A percentile compares a stretch with the other conserved stretches of the same genome.
Conservation (phyloP, 2,797 vertebrate species). For the Peromyscus attwateri region DNA sequence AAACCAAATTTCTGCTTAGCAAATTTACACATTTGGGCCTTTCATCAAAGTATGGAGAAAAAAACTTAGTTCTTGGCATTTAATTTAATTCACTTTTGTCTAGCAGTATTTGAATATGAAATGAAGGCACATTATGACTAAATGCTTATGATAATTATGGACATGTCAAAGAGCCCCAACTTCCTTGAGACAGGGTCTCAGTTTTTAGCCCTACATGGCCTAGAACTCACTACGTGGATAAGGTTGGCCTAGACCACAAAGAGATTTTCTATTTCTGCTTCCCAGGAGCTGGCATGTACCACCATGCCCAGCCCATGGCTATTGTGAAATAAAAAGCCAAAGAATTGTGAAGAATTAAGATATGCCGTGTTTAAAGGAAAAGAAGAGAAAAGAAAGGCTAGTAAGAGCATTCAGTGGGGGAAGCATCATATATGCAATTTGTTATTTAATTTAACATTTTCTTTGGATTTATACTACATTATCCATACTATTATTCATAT, state of each 20-base stretch:
- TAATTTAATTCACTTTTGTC: not conserved
- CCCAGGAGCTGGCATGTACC: not conserved
- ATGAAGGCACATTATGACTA: not conserved
- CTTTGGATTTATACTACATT: not conserved
- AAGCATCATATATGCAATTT: not conserved
- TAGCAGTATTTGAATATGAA: not conserved
- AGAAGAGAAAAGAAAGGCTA: not conserved
- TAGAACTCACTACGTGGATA: not conserved
- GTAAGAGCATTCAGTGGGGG: not conserved
- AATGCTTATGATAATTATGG: not conserved
- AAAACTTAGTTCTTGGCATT: not conserved
- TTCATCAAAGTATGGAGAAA: not conserved
- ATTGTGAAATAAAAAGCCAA: not conserved
- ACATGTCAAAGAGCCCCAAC: not conserved
- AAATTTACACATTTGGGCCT: constrained; percentile 2
- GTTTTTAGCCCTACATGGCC: not conserved
- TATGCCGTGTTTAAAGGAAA: not conserved
- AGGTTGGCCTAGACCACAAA: not conserved
- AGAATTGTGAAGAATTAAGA: not conserved
- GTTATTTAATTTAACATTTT: not conserved
- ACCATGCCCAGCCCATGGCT: not conserved
- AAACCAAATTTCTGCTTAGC: not conserved
- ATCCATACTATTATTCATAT: constrained; percentile 11
- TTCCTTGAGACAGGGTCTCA: not conserved
- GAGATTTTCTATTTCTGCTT: not conserved